Percentiles rank a stretch among this genome's conserved stretches.
phyloP scores from a whole-genome alignment of 2,797 vertebrate species.

The Tinamus major region DNA sequence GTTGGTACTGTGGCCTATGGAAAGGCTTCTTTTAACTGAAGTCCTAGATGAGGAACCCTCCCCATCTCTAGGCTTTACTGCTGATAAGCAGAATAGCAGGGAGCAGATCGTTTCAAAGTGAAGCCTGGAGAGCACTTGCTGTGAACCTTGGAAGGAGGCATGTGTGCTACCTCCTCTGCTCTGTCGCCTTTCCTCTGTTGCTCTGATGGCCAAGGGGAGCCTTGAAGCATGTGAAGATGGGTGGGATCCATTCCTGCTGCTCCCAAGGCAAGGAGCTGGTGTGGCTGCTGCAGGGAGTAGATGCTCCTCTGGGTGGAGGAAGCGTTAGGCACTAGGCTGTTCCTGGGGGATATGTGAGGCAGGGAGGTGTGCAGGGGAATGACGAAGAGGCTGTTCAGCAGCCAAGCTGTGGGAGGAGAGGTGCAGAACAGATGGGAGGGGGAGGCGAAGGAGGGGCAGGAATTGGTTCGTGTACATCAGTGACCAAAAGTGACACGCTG shows the following conservation, averaged over 20 bases:
- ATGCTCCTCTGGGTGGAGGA: neutral
- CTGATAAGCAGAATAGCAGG: neutral
- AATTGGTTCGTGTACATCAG: slow-evolving; percentile 19
- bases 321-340: neutral
- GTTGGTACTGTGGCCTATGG: neutral
- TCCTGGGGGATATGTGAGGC: neutral
- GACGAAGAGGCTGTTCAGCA: neutral
- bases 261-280: neutral
- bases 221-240: neutral
- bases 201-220: neutral
- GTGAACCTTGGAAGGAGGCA: neutral
- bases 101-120: neutral
- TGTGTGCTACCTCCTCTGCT: neutral
- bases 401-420: slow-evolving; percentile 41
- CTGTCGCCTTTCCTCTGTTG: neutral
- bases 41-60: neutral
- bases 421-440: slow-evolving; percentile 57
- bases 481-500: slow-evolving; percentile 55
- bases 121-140: neutral
- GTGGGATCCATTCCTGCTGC: neutral
- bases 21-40: neutral
- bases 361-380: neutral
- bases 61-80: neutral
- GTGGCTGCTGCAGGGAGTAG: neutral
- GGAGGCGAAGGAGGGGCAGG: slow-evolving; percentile 16